Percentiles rank a stretch among this genome's conserved stretches.
Conservation (phyloP, 1,140 invertebrate species). For the Procambarus virginalis region DNA sequence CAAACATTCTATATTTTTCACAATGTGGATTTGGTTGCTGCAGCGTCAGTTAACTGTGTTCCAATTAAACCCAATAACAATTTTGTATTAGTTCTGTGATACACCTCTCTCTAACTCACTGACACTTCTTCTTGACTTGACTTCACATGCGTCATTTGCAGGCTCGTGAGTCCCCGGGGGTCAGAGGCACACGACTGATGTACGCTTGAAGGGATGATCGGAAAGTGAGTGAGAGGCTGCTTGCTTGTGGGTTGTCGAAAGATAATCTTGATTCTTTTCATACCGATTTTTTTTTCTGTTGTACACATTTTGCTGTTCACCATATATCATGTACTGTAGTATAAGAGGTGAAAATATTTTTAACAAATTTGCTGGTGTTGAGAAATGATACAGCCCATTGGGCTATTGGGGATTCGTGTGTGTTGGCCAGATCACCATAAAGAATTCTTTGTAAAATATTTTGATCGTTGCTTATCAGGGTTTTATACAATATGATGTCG, state of each 20-base stretch:
- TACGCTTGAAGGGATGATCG: conserved; percentile 39
- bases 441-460: too few species aligned
- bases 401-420: too few species aligned
- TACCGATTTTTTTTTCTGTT: not conserved
- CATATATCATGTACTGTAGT: not conserved
- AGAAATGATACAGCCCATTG: too few species aligned
- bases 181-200: conserved; percentile 35
- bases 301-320: not conserved
- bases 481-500: too few species aligned
- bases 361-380: not conserved
- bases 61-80: not conserved
- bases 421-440: too few species aligned
- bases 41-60: not conserved
- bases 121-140: conserved; percentile 27
- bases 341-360: not conserved
- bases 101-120: conserved; percentile 3
- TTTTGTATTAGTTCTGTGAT: not conserved
- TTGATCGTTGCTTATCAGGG: too few species aligned
- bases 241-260: conserved; percentile 27
- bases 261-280: not conserved
- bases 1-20: not conserved
- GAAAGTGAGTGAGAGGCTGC: conserved; percentile 38
- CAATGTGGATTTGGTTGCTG: not conserved
- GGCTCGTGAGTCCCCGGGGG: conserved; percentile 34
- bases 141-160: conserved; percentile 30